Evolutionary conservation across 2,113 vertebrate genomes (phyloP), one percentile per base, ranked within the genome.

Genomic region (Micronycteris hirsuta): DNA sequence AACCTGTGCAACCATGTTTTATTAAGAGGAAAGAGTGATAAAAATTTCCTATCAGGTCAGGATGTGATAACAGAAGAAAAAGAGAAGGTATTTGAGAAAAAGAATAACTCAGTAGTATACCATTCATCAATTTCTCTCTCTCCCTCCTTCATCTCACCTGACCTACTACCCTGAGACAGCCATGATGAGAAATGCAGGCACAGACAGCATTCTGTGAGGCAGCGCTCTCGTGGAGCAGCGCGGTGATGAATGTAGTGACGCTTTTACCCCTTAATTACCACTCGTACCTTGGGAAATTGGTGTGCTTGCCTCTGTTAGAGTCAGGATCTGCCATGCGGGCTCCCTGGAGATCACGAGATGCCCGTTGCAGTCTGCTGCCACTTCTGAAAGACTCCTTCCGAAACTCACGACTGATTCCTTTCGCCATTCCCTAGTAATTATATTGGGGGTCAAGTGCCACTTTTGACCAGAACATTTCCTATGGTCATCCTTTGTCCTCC

Each of bases 11-110:
- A 65, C n/a, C 45, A 24, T 31, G 24, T 94, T 73, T 93, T 82
- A 92, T 73, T 90, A 88, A 93, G 71, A 71, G 31, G 31, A 84
- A 49, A 93, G 43, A 63, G 41, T 19, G 47, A 70, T 15, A 86
- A 78, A 93, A 45, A 94, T 91, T 78, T 88, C 82, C 77, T 90
- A 47, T 93, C 36, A 78, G 89, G 78, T 94, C 61, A 78, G 81
- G 41, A 36, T 82, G 70, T 45, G 81, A 41, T 52, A 83, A 88
- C 36, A 45, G 71, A 92, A 86, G 68, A 83, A 92, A 94, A 93
- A 45, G 49, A 77, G 81, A 61, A 92, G 91, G 28, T 56, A 63
- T 52, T 93, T 71, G 71, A 78, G 95, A 89, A 93, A 77, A 93
- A 93, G 89, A 96, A 85, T 54, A 68, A 56, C 87, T 86, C 80